Percentiles rank a stretch among this genome's conserved stretches.
These are phyloP conservation scores for Australoheros scitulus DNA, from an alignment of 2,113 vertebrate genomes.

Conservation along the genomic window DNA sequence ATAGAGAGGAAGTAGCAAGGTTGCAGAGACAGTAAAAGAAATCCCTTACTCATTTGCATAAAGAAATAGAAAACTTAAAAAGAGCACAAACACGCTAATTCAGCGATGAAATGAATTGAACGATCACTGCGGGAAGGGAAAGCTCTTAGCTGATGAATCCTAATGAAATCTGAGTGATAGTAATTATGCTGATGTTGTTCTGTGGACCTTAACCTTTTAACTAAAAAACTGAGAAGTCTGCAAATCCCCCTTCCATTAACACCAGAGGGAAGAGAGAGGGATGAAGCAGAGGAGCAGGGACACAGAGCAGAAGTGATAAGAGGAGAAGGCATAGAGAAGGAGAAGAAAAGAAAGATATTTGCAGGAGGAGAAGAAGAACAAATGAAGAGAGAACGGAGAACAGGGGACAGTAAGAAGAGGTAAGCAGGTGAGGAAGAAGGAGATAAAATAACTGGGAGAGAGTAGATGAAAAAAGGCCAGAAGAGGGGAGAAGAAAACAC, in stretches of 20 bases:
- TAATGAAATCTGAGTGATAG: conserved; percentile 69
- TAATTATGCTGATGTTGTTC: conserved; percentile 74
- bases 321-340: neutral
- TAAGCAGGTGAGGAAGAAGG: too few relatives aligned
- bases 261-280: conserved; percentile 32
- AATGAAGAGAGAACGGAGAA: neutral
- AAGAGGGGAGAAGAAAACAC: neutral
- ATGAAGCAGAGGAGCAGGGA: neutral
- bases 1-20: conserved; percentile 4
- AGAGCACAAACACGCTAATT: conserved; percentile 58
- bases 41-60: conserved; percentile 28
- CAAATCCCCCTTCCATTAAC: conserved; percentile 56
- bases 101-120: conserved; percentile 53
- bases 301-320: neutral
- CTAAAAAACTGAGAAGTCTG: conserved; percentile 60
- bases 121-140: conserved; percentile 35
- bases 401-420: too few relatives aligned
- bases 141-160: conserved; percentile 64
- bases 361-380: neutral
- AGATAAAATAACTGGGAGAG: neutral
- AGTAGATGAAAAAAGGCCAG: too few relatives aligned
- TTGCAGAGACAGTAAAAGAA: conserved; percentile 10
- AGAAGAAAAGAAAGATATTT: fast-evolving
- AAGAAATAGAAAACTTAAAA: conserved; percentile 55
- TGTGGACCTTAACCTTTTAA: conserved; percentile 64